Evolutionary conservation across 2,888 invertebrate genomes (phyloP), one percentile per base, ranked within the genome.

Genomic region (Microchrysa polita): DNA sequence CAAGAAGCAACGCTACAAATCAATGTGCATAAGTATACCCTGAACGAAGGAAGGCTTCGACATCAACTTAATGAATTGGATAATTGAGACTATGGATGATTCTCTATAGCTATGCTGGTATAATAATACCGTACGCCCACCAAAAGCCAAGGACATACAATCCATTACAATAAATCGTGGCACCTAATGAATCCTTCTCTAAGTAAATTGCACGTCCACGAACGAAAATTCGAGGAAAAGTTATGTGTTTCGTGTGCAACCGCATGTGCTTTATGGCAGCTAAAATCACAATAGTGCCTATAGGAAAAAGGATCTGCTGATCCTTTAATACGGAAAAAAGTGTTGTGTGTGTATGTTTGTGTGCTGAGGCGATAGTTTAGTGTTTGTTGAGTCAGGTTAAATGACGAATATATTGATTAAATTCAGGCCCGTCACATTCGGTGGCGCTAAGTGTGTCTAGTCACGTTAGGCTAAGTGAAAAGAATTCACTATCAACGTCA

Each of bases 151-250:
- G 65, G 48, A 65, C 65, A 22, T 14, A 22, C 12, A 12, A 22
- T 14, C 65, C 65, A 48, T 65, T 65, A 65, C 34, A 65, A 65
- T 65, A 61, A 34, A 61, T 61, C 61, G 61, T 40, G 40, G n/a
- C 40, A 42, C 61, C 61, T 55, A 55, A 55, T 55, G 55, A 55
- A 55, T 55, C 59, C 23, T 9, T 59, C 23, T n/a, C n/a, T 59
- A 59, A 59, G 23, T 59, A 23, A 61, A 61, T 34, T 40, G 18
- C 40, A 42, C 61, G 61, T 18, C 48, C 65, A 40, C 44, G 22
- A 65, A 65, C n/a, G 20, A 22, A 48, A 65, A 44, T 10, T 42
- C 10, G 10, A 20, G 44, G 20, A 48, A 65, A 65, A 44, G 44
- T 65, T 44, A 42, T 42, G 42, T 42, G 48, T n/a, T 48, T 48